Conservation (phyloP, 2,888 invertebrate genomes). For the Dasypolia templi region DNA sequence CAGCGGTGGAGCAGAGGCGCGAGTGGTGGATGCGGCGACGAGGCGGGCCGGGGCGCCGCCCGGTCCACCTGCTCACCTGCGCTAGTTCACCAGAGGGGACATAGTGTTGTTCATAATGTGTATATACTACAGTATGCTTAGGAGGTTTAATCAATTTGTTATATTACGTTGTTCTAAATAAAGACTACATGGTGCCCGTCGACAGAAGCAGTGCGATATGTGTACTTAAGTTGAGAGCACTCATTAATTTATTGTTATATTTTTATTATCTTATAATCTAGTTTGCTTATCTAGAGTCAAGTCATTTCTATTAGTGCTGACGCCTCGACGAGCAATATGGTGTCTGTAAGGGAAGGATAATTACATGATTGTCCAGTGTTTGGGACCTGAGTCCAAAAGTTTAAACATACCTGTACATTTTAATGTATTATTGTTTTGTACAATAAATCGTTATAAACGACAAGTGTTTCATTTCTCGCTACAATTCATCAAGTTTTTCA, state of each 20-base stretch:
- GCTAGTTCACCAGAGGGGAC: slow-evolving; percentile 86
- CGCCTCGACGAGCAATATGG: slow-evolving; percentile 90
- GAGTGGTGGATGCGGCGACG: slow-evolving; percentile 68
- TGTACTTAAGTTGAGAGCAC: slow-evolving; percentile 90
- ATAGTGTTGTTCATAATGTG: slow-evolving; percentile 88
- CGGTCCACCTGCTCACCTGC: slow-evolving; percentile 77
- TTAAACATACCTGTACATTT: slow-evolving; percentile 91
- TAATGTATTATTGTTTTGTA: slow-evolving; percentile 91
- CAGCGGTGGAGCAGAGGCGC: slow-evolving; percentile 65
- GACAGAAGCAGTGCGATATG: slow-evolving; percentile 89
- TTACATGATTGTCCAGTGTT: slow-evolving; percentile 88
- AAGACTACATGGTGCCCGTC: slow-evolving; percentile 91
- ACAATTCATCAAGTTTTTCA: neutral
- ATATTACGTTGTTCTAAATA: slow-evolving; percentile 89
- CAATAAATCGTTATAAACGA: slow-evolving; percentile 91
- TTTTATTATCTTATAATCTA: slow-evolving; percentile 88
- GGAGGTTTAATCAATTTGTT: slow-evolving; percentile 90
- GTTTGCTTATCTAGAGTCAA: slow-evolving; percentile 90
- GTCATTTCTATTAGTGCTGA: slow-evolving; percentile 90
- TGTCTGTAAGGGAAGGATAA: slow-evolving; percentile 90
- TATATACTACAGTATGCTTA: slow-evolving; percentile 90
- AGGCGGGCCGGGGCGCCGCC: slow-evolving; percentile 68
- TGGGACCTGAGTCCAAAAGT: slow-evolving; percentile 90
- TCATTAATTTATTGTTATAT: slow-evolving; percentile 90
- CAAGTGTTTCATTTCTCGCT: slow-evolving; percentile 77